Evolutionary conservation across 2,888 invertebrate genomes (phyloP).

Genomic region (Clostera curtula): DNA sequence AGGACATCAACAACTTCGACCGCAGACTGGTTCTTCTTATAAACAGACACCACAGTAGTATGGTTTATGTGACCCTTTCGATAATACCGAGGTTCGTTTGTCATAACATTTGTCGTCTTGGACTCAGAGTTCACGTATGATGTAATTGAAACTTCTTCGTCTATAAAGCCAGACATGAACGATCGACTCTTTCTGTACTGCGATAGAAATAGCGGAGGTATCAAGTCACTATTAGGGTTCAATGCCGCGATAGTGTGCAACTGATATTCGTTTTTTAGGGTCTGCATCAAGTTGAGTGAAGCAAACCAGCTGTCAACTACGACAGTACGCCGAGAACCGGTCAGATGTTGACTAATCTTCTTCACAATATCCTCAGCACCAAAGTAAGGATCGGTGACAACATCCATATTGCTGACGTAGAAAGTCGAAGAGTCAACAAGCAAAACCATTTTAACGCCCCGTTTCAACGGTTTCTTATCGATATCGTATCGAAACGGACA

Average conservation of each 20-base stretch:
- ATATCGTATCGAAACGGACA: constrained; percentile 62
- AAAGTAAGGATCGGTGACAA: constrained; percentile 55
- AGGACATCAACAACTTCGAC: constrained; percentile 58
- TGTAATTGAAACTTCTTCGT: constrained; percentile 41
- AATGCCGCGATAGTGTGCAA: constrained; percentile 48
- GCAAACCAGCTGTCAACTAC: constrained; percentile 60
- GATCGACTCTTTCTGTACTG: constrained; percentile 38
- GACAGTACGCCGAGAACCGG: constrained; percentile 44
- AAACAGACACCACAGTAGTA: constrained; percentile 43
- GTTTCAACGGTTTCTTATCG: constrained; percentile 45
- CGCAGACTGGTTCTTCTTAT: constrained; percentile 52
- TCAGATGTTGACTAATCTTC: constrained; percentile 52
- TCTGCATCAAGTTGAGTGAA: constrained; percentile 38
- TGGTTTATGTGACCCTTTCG: constrained; percentile 39
- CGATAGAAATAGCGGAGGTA: constrained; percentile 53
- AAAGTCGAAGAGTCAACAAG: constrained; percentile 57
- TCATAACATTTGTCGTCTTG: constrained; percentile 47
- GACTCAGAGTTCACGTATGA: constrained; percentile 46
- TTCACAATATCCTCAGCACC: constrained; percentile 43
- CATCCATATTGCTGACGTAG: constrained; percentile 58
- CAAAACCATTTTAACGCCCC: constrained; percentile 56
- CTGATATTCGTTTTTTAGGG: constrained; percentile 39
- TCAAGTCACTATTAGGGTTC: constrained; percentile 40
- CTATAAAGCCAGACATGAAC: constrained; percentile 49
- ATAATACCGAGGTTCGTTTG: constrained; percentile 53